A percentile compares a stretch with the other conserved stretches of the same genome.
These are phyloP conservation scores for Promerops cafer DNA, from an alignment of 2,113 vertebrate genomes.

Conservation along the genomic window DNA sequence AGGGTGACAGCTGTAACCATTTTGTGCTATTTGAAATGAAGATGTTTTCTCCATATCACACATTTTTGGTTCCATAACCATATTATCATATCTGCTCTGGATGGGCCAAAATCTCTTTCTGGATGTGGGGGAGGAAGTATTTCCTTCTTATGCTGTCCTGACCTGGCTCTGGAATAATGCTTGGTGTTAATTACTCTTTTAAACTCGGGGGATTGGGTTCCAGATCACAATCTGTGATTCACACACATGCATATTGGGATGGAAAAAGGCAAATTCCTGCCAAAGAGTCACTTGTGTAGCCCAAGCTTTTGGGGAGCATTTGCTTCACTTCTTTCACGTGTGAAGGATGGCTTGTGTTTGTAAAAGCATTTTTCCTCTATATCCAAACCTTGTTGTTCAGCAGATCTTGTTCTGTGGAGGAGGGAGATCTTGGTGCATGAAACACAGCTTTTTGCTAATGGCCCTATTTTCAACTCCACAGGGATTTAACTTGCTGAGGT, in stretches of 20 bases:
- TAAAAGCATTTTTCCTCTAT: not conserved
- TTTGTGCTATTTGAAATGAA: not conserved
- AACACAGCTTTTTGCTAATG: not conserved
- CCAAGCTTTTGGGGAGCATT: not conserved
- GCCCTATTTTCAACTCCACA: not conserved
- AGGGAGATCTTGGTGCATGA: not conserved
- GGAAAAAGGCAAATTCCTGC: not conserved
- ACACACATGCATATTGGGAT: not conserved
- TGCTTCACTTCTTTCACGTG: not conserved
- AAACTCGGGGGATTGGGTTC: not conserved
- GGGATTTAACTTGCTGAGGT: not conserved
- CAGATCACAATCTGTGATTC: not conserved
- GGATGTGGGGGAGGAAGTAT: rapidly evolving
- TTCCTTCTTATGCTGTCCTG: not conserved
- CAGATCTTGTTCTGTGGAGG: not conserved
- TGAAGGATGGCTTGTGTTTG: not conserved
- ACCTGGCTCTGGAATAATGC: not conserved
- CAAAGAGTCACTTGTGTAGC: not conserved
- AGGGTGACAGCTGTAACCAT: not conserved
- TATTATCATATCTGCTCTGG: not conserved
- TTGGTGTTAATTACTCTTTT: not conserved
- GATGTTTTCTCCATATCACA: not conserved
- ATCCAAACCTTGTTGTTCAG: not conserved
- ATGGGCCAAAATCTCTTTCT: not conserved
- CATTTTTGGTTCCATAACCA: not conserved